phyloP scores from a whole-genome alignment of 2,113 vertebrate species.

The Pampusana beccarii region DNA sequence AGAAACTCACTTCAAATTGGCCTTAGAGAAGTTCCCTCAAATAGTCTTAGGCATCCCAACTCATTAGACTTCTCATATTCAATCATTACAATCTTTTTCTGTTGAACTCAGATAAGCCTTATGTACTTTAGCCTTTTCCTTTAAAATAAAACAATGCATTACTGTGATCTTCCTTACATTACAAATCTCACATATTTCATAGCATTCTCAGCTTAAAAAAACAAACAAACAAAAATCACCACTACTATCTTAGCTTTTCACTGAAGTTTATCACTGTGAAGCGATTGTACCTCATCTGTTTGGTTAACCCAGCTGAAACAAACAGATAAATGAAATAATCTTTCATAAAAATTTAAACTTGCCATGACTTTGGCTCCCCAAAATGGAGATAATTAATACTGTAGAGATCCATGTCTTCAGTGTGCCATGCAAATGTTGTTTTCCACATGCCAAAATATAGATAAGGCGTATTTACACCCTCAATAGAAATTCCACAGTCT shows the following conservation, averaged over 20 bases:
- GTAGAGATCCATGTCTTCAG: constrained; percentile 98
- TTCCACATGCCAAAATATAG: constrained; percentile 99
- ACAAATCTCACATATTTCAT: not conserved
- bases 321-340: not conserved
- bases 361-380: constrained; percentile 97
- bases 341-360: constrained; percentile 69
- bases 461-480: constrained; percentile 96
- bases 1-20: not conserved
- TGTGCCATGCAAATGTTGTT: constrained; percentile 97
- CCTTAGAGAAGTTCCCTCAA: not conserved
- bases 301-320: not conserved
- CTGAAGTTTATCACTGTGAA: not conserved
- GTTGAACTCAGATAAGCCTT: not conserved
- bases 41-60: not conserved
- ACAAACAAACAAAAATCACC: not conserved
- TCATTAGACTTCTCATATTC: not conserved
- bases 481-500: constrained; percentile 93
- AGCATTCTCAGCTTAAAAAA: not conserved
- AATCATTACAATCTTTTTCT: not conserved
- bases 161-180: not conserved
- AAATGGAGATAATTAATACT: constrained; percentile 99
- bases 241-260: not conserved
- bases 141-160: not conserved
- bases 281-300: not conserved
- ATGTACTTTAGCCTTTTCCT: not conserved